Conservation (phyloP, 2,113 vertebrate genomes). For the Fukomys damarensis region DNA sequence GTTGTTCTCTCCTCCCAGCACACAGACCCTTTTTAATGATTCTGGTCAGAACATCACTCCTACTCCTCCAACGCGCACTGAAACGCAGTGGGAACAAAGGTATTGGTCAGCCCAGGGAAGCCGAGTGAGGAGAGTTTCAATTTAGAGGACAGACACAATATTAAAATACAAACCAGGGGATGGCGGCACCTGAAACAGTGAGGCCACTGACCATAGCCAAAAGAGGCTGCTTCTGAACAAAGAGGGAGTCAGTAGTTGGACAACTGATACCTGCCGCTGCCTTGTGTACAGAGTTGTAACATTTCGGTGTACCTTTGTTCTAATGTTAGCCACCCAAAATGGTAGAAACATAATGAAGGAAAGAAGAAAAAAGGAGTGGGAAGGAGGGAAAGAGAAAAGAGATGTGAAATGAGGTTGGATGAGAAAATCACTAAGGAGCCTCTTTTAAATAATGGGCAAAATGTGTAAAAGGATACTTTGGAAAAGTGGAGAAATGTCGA, state of each 20-base stretch:
- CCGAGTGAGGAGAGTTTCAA: background rate
- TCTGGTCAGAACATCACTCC: background rate
- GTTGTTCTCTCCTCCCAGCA: background rate
- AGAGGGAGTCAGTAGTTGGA: fast-evolving
- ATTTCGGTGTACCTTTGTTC: background rate
- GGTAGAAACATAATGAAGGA: background rate
- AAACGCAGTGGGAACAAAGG: background rate
- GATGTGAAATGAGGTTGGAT: background rate
- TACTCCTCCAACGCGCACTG: background rate
- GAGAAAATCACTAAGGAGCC: background rate
- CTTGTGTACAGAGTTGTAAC: background rate
- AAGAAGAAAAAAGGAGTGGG: no score
- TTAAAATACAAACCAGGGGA: background rate
- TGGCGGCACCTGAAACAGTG: background rate
- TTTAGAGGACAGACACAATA: background rate
- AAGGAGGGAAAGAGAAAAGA: background rate
- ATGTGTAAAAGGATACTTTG: background rate
- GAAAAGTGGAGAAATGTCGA: no score
- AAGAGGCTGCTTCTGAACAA: background rate
- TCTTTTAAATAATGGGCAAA: background rate
- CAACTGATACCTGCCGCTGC: background rate
- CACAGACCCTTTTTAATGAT: background rate
- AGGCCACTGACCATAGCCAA: fast-evolving
- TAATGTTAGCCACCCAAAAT: background rate
- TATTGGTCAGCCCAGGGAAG: background rate